Evolutionary conservation across 2,113 vertebrate species (phyloP).

Genomic region (Syngnathus floridae): DNA sequence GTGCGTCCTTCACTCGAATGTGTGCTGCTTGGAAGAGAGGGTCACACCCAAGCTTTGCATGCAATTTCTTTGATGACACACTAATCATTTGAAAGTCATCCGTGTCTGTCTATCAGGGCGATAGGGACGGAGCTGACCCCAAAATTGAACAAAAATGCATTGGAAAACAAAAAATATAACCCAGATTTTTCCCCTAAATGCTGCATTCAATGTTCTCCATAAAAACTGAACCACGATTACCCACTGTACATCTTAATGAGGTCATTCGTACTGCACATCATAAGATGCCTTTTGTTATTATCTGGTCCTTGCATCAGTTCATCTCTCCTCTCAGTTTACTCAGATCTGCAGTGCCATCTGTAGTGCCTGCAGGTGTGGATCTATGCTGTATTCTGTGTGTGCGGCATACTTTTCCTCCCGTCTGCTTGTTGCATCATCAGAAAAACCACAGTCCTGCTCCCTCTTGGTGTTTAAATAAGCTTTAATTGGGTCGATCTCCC

Average conservation of each 20-base stretch:
- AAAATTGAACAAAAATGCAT: too few relatives aligned
- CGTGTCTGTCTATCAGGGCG: too few relatives aligned
- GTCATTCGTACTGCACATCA: neutral
- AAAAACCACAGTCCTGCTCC: slow-evolving; percentile 2
- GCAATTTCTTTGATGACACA: neutral
- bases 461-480: neutral
- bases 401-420: slow-evolving; percentile 2
- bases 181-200: too few relatives aligned
- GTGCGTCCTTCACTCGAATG: too few relatives aligned
- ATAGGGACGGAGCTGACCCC: too few relatives aligned
- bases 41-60: too few relatives aligned
- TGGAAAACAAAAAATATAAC: too few relatives aligned
- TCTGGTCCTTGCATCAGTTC: neutral
- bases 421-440: slow-evolving; percentile 12
- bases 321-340: neutral
- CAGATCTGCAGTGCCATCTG: slow-evolving; percentile 5
- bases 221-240: too few relatives aligned
- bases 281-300: neutral
- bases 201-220: too few relatives aligned
- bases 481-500: neutral
- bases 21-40: too few relatives aligned
- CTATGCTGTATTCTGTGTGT: neutral
- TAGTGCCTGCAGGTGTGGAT: neutral
- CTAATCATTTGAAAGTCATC: neutral
- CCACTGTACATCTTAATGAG: too few relatives aligned